phyloP scores from a whole-genome alignment of 2,113 vertebrate genomes.

The Daubentonia madagascariensis region DNA sequence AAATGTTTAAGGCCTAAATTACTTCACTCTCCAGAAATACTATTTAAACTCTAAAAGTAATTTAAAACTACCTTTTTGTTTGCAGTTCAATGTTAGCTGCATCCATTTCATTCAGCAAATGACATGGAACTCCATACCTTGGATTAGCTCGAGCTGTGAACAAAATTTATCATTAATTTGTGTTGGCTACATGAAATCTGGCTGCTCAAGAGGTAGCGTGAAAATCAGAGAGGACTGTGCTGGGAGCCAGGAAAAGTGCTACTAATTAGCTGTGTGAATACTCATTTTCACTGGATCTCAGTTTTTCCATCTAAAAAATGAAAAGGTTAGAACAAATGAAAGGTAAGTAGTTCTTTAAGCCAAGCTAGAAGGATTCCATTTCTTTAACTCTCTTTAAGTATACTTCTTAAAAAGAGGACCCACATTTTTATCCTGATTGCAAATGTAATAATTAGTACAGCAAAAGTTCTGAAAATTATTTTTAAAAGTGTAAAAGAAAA shows the following conservation, averaged over 20 bases:
- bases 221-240: background rate
- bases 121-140: constrained; percentile 88
- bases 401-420: background rate
- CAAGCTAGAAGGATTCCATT: background rate
- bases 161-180: constrained; percentile 52
- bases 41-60: background rate
- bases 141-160: constrained; percentile 90
- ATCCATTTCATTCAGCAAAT: constrained; percentile 90
- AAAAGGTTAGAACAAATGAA: background rate
- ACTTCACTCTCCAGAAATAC: background rate
- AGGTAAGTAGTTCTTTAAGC: background rate
- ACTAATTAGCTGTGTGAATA: background rate
- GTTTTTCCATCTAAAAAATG: background rate
- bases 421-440: background rate
- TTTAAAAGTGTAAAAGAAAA: background rate
- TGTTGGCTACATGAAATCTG: background rate
- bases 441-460: background rate
- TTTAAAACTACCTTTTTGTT: constrained; percentile 85
- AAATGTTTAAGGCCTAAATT: background rate
- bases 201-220: background rate
- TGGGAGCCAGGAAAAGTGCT: background rate
- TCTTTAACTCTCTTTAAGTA: constrained; percentile 6
- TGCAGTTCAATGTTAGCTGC: constrained; percentile 88
- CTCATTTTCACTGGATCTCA: background rate
- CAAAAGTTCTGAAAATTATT: constrained; percentile 28